Evolutionary conservation across 1,140 invertebrate species (phyloP).

Genomic region (Drosophila lacteicornis): DNA sequence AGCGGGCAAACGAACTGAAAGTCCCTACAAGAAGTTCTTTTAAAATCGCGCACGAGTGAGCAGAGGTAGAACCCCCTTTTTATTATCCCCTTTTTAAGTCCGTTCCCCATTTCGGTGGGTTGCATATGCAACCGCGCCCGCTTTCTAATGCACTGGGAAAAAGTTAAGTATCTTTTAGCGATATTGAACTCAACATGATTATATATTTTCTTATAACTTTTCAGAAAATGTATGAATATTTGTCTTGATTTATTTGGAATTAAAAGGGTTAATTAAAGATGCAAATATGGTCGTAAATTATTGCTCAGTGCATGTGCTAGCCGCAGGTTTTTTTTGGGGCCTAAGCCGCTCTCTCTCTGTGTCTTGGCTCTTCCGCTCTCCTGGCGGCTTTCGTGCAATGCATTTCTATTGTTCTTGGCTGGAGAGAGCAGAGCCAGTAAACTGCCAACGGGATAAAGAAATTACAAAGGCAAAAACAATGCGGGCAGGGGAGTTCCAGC

Average conservation of each 20-base stretch:
- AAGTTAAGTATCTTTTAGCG: fast-evolving
- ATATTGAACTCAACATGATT: too few relatives aligned
- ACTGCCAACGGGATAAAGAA: constrained; percentile 60
- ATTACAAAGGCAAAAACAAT: constrained; percentile 56
- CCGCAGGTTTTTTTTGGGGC: constrained; percentile 53
- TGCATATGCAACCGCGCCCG: constrained; percentile 27
- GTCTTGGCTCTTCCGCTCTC: constrained; percentile 31
- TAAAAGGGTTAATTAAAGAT: neutral
- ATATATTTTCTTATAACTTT: too few relatives aligned
- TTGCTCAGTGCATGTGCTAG: constrained; percentile 30
- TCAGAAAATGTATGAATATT: too few relatives aligned
- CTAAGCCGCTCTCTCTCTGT: constrained; percentile 24
- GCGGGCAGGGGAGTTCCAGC: neutral
- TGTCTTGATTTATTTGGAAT: neutral
- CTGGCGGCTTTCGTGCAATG: constrained; percentile 66
- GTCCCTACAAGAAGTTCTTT: constrained; percentile 72
- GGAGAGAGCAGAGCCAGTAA: constrained; percentile 29
- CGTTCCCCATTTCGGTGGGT: constrained; percentile 1
- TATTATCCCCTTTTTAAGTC: constrained; percentile 1
- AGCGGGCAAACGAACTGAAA: constrained; percentile 63
- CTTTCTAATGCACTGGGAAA: constrained; percentile 30
- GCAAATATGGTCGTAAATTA: neutral
- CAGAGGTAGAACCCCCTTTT: constrained; percentile 43
- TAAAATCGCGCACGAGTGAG: constrained; percentile 72
- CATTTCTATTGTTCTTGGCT: constrained; percentile 80